Conservation (phyloP, 2,888 invertebrate species). For the Dendrolimus houi region DNA sequence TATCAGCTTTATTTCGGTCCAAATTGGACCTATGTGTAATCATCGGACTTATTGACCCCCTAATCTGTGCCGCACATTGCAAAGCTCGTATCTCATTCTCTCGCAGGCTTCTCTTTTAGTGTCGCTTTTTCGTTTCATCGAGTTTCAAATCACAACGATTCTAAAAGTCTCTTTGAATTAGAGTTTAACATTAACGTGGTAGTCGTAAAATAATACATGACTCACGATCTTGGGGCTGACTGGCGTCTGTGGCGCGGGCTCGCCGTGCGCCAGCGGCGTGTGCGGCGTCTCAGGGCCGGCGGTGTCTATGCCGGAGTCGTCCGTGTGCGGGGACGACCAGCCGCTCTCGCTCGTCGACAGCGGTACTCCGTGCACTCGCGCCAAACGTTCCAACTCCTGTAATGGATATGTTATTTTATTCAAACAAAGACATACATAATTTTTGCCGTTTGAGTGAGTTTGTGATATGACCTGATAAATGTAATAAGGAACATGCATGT, state of each 20-base stretch:
- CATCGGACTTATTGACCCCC: too few species aligned
- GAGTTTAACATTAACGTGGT: too few species aligned
- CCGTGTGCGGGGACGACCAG: constrained; percentile 45
- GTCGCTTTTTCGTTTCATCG: too few species aligned
- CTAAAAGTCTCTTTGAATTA: too few species aligned
- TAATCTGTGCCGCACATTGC: too few species aligned
- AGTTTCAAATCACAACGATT: too few species aligned
- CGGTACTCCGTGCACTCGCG: constrained; percentile 84
- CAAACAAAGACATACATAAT: neutral
- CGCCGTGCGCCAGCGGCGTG: too few species aligned
- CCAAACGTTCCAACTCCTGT: constrained; percentile 86
- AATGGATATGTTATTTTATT: constrained; percentile 9
- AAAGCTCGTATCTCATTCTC: too few species aligned
- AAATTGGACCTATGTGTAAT: too few species aligned
- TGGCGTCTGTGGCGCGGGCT: constrained; percentile 17
- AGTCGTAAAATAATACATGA: neutral
- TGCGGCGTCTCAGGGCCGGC: constrained; percentile 24
- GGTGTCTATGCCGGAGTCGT: constrained; percentile 47
- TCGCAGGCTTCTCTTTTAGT: too few species aligned
- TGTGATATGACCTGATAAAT: neutral
- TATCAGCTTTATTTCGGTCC: too few species aligned
- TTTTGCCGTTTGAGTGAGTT: neutral
- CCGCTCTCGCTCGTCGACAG: constrained; percentile 73
- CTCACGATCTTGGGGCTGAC: constrained; percentile 14
- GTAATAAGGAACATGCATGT: too few species aligned